phyloP scores from a whole-genome alignment of 2,888 invertebrate genomes.

The Dynastes tityus region DNA sequence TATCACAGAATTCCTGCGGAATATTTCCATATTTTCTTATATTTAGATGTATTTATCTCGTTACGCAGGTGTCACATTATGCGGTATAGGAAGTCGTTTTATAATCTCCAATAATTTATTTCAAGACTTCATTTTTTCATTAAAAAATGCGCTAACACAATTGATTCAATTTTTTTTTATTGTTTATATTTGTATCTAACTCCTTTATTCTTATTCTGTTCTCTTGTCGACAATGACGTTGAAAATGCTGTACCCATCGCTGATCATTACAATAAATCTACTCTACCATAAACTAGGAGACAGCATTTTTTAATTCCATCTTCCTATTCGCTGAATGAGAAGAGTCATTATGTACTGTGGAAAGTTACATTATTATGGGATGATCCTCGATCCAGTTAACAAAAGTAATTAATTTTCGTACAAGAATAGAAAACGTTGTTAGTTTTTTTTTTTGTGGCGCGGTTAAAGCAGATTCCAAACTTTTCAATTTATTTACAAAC shows the following conservation, averaged over 20 bases:
- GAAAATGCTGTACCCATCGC: conserved; percentile 23
- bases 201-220: neutral
- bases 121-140: conserved; percentile 13
- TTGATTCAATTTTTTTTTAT: conserved; percentile 10
- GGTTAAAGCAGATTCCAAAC: conserved; percentile 8
- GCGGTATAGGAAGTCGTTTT: neutral
- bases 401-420: conserved; percentile 36
- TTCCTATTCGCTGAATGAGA: conserved; percentile 4
- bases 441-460: neutral
- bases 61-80: conserved; percentile 24
- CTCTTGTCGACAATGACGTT: neutral
- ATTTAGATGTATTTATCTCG: neutral
- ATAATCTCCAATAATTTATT: conserved; percentile 20
- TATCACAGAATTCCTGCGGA: conserved; percentile 13
- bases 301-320: conserved; percentile 31
- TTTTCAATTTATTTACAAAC: conserved; percentile 29
- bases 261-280: conserved; percentile 7
- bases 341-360: conserved; percentile 25
- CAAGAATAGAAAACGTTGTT: conserved; percentile 9
- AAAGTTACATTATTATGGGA: conserved; percentile 22
- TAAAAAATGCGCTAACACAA: conserved; percentile 12
- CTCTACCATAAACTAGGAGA: conserved; percentile 31
- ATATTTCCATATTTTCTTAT: conserved; percentile 9
- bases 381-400: conserved; percentile 18
- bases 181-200: conserved; percentile 12